These are phyloP conservation scores for Zhengitettix transpicula DNA, from an alignment of 2,888 invertebrate species.

Conservation along the genomic window DNA sequence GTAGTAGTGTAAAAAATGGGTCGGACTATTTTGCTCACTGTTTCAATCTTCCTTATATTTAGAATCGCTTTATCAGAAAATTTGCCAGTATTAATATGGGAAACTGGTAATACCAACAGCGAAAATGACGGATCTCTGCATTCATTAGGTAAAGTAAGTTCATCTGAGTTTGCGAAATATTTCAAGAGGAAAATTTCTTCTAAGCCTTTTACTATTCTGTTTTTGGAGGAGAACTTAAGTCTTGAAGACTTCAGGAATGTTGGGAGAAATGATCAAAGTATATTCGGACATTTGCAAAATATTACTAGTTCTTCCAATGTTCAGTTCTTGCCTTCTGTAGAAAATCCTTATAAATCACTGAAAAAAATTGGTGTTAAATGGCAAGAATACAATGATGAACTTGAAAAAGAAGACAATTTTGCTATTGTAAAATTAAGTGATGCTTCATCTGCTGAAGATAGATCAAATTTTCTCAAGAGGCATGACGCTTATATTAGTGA, in stretches of 20 bases:
- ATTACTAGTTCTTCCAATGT: slow-evolving; percentile 22
- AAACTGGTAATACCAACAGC: neutral
- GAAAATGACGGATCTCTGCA: neutral
- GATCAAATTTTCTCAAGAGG: slow-evolving; percentile 35
- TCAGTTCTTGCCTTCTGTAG: slow-evolving; percentile 42
- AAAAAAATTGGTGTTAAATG: slow-evolving; percentile 25
- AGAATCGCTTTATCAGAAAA: neutral
- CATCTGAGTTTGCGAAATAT: slow-evolving; percentile 5
- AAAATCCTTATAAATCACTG: slow-evolving; percentile 37
- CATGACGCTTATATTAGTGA: slow-evolving; percentile 38
- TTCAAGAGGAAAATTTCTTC: slow-evolving; percentile 1
- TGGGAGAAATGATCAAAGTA: slow-evolving; percentile 24
- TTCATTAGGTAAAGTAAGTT: slow-evolving; percentile 3
- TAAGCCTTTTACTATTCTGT: slow-evolving; percentile 26
- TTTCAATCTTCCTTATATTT: neutral
- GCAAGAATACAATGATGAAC: slow-evolving; percentile 1
- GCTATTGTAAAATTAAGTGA: slow-evolving; percentile 15
- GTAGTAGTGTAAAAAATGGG: no score
- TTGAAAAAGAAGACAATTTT: slow-evolving; percentile 2
- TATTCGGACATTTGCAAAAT: slow-evolving; percentile 26
- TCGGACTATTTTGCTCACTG: no score
- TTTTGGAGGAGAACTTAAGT: slow-evolving; percentile 35
- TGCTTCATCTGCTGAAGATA: slow-evolving; percentile 27
- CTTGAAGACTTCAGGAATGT: slow-evolving; percentile 39
- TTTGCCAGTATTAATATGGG: neutral